A percentile compares a stretch with the other conserved stretches of the same genome.
These are phyloP conservation scores for Aythya baeri DNA, from an alignment of 2,113 vertebrate genomes.

Conservation along the genomic window DNA sequence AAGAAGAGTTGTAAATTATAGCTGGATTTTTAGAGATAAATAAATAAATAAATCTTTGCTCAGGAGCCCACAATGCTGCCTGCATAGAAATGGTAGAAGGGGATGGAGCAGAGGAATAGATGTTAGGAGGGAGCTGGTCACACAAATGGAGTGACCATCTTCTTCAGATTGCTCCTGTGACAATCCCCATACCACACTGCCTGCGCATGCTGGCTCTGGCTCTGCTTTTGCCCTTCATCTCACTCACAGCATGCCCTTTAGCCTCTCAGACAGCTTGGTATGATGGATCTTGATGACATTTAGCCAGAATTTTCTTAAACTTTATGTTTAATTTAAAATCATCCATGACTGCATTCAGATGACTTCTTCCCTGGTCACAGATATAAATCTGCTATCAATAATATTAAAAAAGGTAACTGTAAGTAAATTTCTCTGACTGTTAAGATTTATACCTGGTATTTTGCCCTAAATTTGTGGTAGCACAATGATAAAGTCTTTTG, in stretches of 20 bases:
- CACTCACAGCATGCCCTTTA: neutral
- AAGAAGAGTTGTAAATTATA: neutral
- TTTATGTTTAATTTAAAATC: constrained; percentile 68
- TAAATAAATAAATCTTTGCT: neutral
- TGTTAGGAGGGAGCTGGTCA: neutral
- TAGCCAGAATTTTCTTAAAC: constrained; percentile 71
- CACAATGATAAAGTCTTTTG: neutral
- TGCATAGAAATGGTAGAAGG: neutral
- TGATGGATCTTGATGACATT: constrained; percentile 70
- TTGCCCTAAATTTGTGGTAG: neutral
- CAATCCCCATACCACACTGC: neutral
- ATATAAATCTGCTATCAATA: constrained; percentile 60
- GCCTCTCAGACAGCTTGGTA: constrained; percentile 22
- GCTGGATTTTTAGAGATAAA: neutral
- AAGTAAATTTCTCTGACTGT: constrained; percentile 55
- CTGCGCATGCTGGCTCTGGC: neutral
- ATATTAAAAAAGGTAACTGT: constrained; percentile 39
- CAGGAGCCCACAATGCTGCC: neutral
- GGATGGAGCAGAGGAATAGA: neutral
- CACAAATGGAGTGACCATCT: neutral
- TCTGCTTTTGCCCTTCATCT: constrained; percentile 47
- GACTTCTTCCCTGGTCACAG: constrained; percentile 29
- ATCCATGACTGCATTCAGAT: constrained; percentile 45
- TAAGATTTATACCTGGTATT: constrained; percentile 24
- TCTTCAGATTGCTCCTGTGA: neutral